phyloP scores from a whole-genome alignment of 2,888 invertebrate species.

The Parnassius apollo region DNA sequence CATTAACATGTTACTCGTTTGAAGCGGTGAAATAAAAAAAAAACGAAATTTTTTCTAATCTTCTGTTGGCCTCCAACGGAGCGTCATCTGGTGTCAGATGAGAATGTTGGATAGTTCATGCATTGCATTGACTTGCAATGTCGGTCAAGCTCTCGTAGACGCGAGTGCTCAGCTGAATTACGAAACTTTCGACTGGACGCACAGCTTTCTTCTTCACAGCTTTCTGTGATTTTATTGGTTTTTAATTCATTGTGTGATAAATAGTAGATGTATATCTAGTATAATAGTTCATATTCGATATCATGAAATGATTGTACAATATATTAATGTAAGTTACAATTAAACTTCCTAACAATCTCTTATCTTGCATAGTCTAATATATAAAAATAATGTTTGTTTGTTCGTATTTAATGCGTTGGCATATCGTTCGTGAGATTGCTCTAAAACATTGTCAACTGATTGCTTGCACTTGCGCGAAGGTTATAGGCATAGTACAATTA shows the following conservation, averaged over 20 bases:
- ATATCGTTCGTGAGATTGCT: no score
- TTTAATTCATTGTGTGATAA: not conserved
- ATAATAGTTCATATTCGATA: no score
- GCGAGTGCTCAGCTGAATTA: conserved; percentile 17
- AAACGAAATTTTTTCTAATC: conserved; percentile 14
- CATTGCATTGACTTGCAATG: conserved; percentile 28
- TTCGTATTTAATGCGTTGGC: no score
- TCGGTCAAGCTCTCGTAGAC: conserved; percentile 27
- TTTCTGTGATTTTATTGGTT: conserved; percentile 36
- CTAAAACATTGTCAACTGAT: no score
- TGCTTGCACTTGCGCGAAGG: no score
- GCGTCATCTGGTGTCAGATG: conserved; percentile 31
- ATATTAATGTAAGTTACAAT: no score
- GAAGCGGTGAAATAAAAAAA: conserved; percentile 18
- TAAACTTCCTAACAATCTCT: no score
- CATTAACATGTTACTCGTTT: not conserved
- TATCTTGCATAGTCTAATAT: no score
- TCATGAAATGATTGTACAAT: no score
- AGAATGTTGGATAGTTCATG: conserved; percentile 33
- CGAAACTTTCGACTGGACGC: conserved; percentile 25
- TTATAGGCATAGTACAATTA: no score
- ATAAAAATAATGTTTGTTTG: no score
- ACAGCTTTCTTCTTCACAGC: not conserved
- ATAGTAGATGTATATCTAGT: no score
- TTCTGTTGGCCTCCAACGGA: conserved; percentile 27